Evolutionary conservation across 2,797 vertebrate genomes (phyloP).

Genomic region (Lepus townsendii): DNA sequence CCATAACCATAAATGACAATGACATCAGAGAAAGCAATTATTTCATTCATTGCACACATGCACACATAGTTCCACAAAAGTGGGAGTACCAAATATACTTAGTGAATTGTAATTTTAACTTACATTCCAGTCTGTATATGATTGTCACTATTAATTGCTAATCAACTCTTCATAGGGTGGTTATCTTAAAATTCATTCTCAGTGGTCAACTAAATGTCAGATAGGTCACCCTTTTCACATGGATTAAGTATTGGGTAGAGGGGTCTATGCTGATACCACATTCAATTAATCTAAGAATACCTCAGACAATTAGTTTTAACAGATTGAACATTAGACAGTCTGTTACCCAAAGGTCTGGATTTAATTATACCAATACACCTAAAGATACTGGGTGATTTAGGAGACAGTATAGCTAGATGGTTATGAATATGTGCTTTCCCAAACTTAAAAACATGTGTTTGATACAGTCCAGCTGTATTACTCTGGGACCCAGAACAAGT

Average conservation of each 20-base stretch:
- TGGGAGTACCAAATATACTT: not conserved
- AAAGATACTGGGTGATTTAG: constrained; percentile 19
- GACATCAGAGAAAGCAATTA: not conserved
- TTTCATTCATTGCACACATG: constrained; percentile 23
- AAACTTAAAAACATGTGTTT: constrained; percentile 8
- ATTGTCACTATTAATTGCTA: not conserved
- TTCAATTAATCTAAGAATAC: not conserved
- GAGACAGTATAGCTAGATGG: not conserved
- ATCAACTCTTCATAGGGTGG: not conserved
- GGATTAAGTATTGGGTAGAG: not conserved
- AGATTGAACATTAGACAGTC: not conserved
- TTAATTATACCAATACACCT: constrained; percentile 3
- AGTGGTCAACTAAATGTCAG: not conserved
- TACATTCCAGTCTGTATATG: not conserved
- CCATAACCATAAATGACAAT: constrained; percentile 28
- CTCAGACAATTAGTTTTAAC: not conserved
- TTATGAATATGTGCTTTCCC: not conserved
- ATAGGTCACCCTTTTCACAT: not conserved
- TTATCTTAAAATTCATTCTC: constrained; percentile 22
- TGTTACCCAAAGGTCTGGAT: not conserved
- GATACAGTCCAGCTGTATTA: not conserved
- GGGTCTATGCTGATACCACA: not conserved
- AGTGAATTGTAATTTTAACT: constrained; percentile 36
- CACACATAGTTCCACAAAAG: not conserved
- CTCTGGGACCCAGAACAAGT: not conserved